Conservation (phyloP, 2,888 invertebrate genomes). For the Osmoderma eremita region DNA sequence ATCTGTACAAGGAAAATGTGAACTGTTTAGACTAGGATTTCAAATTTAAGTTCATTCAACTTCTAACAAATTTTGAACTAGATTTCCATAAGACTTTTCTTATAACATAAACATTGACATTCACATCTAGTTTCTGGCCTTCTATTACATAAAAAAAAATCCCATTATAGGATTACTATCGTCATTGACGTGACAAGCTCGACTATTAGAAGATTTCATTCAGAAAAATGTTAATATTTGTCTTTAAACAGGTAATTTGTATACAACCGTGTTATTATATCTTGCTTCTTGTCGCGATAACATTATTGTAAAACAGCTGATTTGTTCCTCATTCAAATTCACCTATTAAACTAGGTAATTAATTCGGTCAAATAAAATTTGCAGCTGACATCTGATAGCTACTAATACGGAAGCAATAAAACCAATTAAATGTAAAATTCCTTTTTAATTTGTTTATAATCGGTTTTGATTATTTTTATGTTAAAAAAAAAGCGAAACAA, state of each 20-base stretch:
- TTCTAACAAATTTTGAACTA: too few relatives aligned
- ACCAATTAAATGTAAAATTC: too few relatives aligned
- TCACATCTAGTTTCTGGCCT: not conserved
- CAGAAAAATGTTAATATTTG: constrained; percentile 9
- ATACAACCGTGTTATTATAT: constrained; percentile 2
- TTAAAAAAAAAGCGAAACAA: not conserved
- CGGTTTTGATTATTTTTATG: too few relatives aligned
- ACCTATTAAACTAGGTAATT: not conserved
- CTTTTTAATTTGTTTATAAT: too few relatives aligned
- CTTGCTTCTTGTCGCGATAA: not conserved
- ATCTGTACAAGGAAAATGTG: too few relatives aligned
- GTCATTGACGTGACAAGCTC: too few relatives aligned
- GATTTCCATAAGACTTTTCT: too few relatives aligned
- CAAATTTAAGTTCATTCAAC: too few relatives aligned
- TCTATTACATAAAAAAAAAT: not conserved
- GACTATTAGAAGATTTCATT: too few relatives aligned
- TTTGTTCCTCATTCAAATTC: constrained; percentile 11
- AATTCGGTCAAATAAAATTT: constrained; percentile 1
- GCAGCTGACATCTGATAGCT: not conserved
- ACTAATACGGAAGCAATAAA: too few relatives aligned
- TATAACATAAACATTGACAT: constrained; percentile 6
- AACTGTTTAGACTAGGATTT: too few relatives aligned
- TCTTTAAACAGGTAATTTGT: constrained; percentile 12
- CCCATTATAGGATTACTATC: too few relatives aligned
- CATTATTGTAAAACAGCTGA: not conserved